A percentile compares a stretch with the other conserved stretches of the same genome.
These are phyloP conservation scores for Gambusia yucatana DNA, from an alignment of 2,797 vertebrate genomes.

Conservation along the genomic window DNA sequence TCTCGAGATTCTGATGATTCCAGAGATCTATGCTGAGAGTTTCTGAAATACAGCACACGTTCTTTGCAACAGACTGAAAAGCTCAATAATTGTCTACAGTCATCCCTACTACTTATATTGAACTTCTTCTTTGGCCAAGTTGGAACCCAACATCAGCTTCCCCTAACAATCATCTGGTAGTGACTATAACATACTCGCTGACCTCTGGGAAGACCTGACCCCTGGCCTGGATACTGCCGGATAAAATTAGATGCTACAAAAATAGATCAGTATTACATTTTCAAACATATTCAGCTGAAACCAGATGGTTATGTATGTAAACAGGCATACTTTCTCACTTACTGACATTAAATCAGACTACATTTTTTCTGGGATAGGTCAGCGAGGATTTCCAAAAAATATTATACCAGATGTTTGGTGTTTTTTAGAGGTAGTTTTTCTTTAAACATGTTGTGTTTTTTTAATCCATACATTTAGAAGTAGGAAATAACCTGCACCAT, in stretches of 20 bases:
- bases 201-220: background rate
- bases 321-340: background rate
- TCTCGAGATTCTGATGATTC: background rate
- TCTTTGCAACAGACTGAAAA: background rate
- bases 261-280: conserved; percentile 6
- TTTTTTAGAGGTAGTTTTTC: background rate
- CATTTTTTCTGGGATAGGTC: background rate
- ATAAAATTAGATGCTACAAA: conserved; percentile 2
- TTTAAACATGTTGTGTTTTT: background rate
- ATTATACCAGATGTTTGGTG: background rate
- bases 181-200: background rate
- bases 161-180: background rate
- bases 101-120: background rate
- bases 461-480: background rate
- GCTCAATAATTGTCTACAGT: background rate
- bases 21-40: background rate
- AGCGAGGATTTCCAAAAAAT: background rate
- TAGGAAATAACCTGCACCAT: background rate
- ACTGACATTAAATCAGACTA: background rate
- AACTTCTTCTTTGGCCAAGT: background rate
- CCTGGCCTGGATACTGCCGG: background rate
- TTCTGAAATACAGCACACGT: background rate
- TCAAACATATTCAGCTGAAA: background rate
- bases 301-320: background rate
- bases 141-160: background rate